Conservation (phyloP, 2,888 invertebrate genomes). For the Eustalomyia histrio region DNA sequence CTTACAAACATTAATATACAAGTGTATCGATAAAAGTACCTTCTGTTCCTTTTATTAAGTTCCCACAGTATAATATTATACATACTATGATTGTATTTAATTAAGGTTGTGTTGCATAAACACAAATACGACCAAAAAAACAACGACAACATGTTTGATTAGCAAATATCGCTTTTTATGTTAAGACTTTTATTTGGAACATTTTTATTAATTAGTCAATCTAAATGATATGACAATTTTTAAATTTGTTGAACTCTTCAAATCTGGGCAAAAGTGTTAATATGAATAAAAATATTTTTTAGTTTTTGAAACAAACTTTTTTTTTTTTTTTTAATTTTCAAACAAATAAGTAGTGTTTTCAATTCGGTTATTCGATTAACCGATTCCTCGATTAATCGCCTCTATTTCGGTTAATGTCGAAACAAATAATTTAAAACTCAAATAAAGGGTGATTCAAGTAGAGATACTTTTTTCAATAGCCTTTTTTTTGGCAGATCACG, state of each 20-base stretch:
- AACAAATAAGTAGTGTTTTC: too few species aligned
- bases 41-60: conserved; percentile 30
- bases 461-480: too few species aligned
- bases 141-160: conserved; percentile 37
- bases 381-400: too few species aligned
- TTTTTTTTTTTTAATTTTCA: too few species aligned
- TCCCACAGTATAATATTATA: conserved; percentile 31
- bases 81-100: conserved; percentile 8
- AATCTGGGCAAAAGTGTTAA: neutral
- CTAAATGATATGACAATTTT: conserved; percentile 59
- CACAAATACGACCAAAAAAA: conserved; percentile 18
- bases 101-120: conserved; percentile 21
- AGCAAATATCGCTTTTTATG: conserved; percentile 33
- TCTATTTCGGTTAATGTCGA: too few species aligned
- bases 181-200: conserved; percentile 15
- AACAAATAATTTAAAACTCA: too few species aligned
- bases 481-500: too few species aligned
- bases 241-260: conserved; percentile 30
- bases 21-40: neutral
- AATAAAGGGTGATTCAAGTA: too few species aligned
- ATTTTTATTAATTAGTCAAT: conserved; percentile 63
- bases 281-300: neutral
- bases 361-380: too few species aligned
- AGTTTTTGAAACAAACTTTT: too few species aligned
- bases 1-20: conserved; percentile 8